Base-by-base conservation (phyloP, 2,797 vertebrate species). In the Threskiornis aethiopicus region DNA sequence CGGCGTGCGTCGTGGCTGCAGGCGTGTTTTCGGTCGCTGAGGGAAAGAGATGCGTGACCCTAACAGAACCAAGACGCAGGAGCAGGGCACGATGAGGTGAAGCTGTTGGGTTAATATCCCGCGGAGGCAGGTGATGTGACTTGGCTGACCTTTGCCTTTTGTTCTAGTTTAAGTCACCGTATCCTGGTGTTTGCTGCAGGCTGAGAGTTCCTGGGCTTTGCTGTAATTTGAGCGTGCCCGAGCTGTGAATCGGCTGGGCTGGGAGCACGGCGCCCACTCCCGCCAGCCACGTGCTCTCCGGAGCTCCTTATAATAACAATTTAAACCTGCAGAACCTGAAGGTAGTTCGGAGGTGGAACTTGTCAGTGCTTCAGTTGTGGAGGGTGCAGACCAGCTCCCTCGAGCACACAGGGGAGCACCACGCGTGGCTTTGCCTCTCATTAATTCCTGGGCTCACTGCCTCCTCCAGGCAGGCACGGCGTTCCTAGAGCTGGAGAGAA, bases 161-260 rank as follows among this genome's bases (percentile, higher is more conserved):
- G 0, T 4, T 15, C 22, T 0, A 0, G 28, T 16, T 61, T 35
- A 10, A 35, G 29, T 41, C 21, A 11, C 3, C 1, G 0, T n/a
- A 52, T 24, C 17, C 14, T 9, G 31, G 9, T 41, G 72, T 71
- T 66, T 12, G 51, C 41, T 41, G 9, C 31, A 13, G 41, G 69
- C 42, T 52, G 55, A 21, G 52, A 5, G 33, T 18, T 76, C 46
- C 44, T 12, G 20, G 25, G 64, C 16, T 72, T 37, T 24, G 10
- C 81, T 76, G 35, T 49, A 19, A 25, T 3, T n/a, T 28, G 5
- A 31, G 44, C 0, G 0, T 33, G 28, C 20, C 54, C 0, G 0
- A 59, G 59, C 29, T 15, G 46, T 17, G 39, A 46, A 1, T 3
- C 0, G 0, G 6, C 47, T 0, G 1, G 44, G 26, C 44, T 44